Base-by-base conservation (phyloP, 2,797 vertebrate genomes). In the Sylvilagus floridanus region DNA sequence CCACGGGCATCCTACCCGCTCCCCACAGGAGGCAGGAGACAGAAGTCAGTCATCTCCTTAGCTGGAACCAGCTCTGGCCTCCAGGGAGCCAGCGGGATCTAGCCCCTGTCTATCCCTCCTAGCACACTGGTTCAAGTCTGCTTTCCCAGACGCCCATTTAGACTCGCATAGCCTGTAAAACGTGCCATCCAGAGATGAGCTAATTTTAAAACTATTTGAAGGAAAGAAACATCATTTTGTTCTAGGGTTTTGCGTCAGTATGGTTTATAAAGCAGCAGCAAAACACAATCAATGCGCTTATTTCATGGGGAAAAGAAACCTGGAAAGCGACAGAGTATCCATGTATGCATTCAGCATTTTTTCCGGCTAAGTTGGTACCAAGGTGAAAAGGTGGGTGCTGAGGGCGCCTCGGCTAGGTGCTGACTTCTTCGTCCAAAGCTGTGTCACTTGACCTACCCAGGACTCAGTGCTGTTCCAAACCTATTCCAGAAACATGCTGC, bases 211-310 rank as follows among this genome's bases (percentile, higher is more conserved):
- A 93, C 16, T 35, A 73, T 57, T 81, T 57, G 60, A 90, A 87
- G 69, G 21, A 32, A 50, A 73, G 71, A 65, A 92, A 88, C 73
- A 21, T 85, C 28, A 83, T 79, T 90, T 86, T 63, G 47, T 82
- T 92, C 83, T 17, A 17, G 52, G 76, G 13, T 71, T 92, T 88
- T n/a, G 65, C 24, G 65, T 60, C 30, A 35, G 54, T 86, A 37
- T 73, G 50, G 83, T 66, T 90, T 76, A 90, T 65, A 94, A 88
- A 88, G 71, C 65, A 35, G 75, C 68, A 50, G 81, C 86, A 86
- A 89, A 68, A 91, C 62, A 87, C 69, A 42, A 72, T 30, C 8
- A 66, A 6, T 63, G 28, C 65, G 92, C 50, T 84, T 85, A 63
- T 85, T 90, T 71, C 65, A 57, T 22, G 30, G 35, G 42, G 14